phyloP scores from a whole-genome alignment of 2,888 invertebrate species.

The Stegana nigrithorax region DNA sequence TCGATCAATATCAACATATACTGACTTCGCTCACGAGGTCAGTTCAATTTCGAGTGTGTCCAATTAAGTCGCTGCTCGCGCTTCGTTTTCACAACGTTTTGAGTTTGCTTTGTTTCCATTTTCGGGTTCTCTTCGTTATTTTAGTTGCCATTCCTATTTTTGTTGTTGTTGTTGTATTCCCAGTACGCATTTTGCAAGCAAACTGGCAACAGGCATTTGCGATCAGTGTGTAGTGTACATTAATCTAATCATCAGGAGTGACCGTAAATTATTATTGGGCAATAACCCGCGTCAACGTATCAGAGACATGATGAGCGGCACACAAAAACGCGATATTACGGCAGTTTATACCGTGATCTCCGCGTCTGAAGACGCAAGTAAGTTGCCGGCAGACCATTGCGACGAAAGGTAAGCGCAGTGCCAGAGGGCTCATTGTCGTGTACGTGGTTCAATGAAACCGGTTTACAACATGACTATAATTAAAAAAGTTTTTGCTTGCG shows the following conservation, averaged over 20 bases:
- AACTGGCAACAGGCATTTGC: background rate
- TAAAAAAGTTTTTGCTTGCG: background rate
- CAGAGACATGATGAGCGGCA: too few species aligned
- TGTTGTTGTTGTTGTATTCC: too few species aligned
- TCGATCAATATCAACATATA: background rate
- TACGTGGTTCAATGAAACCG: too few species aligned
- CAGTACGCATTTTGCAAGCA: background rate
- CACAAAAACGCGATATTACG: background rate
- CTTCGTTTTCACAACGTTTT: background rate
- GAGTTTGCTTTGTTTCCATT: background rate
- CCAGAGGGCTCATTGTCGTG: too few species aligned
- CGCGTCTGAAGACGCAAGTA: constrained; percentile 39
- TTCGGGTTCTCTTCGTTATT: background rate
- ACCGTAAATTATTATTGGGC: constrained; percentile 6
- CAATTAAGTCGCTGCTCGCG: background rate
- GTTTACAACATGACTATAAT: background rate
- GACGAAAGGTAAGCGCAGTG: too few species aligned
- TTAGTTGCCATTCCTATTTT: too few species aligned
- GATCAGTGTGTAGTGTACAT: background rate
- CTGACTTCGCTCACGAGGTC: background rate
- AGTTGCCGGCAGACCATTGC: too few species aligned
- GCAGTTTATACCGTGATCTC: constrained; percentile 52
- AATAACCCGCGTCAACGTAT: background rate
- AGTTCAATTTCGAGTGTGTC: background rate
- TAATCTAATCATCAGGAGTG: constrained; percentile 3